Evolutionary conservation across 2,888 invertebrate species (phyloP), one percentile per base, ranked within the genome.

Genomic region (Lepas anatifera): DNA sequence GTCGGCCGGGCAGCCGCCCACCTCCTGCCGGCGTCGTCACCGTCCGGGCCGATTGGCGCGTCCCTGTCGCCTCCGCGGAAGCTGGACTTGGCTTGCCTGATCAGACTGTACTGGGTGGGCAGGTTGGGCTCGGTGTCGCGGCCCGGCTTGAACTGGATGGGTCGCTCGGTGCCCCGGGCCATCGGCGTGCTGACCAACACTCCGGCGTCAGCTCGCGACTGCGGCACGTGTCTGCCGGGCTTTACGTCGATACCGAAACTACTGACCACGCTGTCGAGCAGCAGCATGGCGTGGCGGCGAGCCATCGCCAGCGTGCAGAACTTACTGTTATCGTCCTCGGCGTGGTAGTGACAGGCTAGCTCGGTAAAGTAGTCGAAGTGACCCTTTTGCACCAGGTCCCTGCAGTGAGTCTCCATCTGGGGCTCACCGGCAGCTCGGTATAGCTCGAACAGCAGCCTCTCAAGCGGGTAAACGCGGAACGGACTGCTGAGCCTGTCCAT

Each of bases 101-200:
- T 22, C 41, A 66, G 66, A 25, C 13, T 66, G 66, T 39, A 66
- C 66, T 66, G 16, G 66, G 66, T 66, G 39, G 66, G 66, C 66
- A 66, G 25, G 41, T 66, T 27, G 32, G 58, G 58, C 58, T 58
- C 32, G 13, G 4, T 29, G 18, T 58, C 18, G 58, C 58, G 58
- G 32, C 16, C 1, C 50, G 50, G 50, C 27, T 50, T 50, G 50
- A 50, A 50, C 50, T 25, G 11, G 50, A 50, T 6, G 11, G 22
- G n/a, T 8, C 25, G 27, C 27, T 6, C 35, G 35, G 16, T 35
- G 18, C 3, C 18, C 10, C 18, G 13, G 29, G 52, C 52, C 52
- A 29, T 18, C 29, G 52, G 35, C 58, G 58, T n/a, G 58, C 22
- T 8, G 32, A 58, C 58, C 35, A 22, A 32, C 58, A 58, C 58